These are phyloP conservation scores for Pollenia labialis DNA, from an alignment of 2,888 invertebrate genomes.

Conservation along the genomic window DNA sequence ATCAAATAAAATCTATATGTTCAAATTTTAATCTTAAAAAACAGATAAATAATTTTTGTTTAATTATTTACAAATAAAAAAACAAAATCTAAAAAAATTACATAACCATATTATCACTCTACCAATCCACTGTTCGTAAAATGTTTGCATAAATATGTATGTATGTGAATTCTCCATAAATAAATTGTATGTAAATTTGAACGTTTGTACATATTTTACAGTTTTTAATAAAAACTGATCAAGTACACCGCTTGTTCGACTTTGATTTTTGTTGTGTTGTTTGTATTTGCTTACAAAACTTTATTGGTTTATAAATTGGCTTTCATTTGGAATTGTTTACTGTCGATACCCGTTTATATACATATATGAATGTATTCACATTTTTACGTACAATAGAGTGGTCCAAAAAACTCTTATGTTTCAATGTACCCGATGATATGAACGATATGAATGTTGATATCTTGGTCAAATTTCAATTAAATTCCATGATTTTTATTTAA, in stretches of 20 bases:
- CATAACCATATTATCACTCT: no score
- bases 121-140: background rate
- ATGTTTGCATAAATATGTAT: background rate
- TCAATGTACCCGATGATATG: no score
- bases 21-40: no score
- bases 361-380: background rate
- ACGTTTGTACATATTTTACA: slow-evolving; percentile 47
- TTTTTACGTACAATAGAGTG: background rate
- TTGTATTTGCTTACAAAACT: slow-evolving; percentile 66
- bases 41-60: no score
- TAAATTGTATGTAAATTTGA: slow-evolving; percentile 29
- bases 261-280: slow-evolving; percentile 54
- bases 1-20: no score
- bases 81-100: no score
- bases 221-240: slow-evolving; percentile 67
- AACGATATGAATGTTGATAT: no score
- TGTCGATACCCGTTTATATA: slow-evolving; percentile 35
- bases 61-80: no score
- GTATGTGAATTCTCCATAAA: slow-evolving; percentile 3
- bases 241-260: slow-evolving; percentile 58
- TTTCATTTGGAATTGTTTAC: slow-evolving; percentile 67
- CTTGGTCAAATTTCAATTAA: no score
- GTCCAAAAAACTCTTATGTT: no score
- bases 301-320: slow-evolving; percentile 71
- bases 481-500: no score